Conservation (phyloP, 2,113 vertebrate species). For the human (Homo sapiens) region GRCh38 chr2:69196001-69196500, state of each 20-base stretch:
- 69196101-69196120: not conserved
- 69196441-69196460: not conserved
- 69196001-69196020: not conserved
- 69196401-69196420: not conserved
- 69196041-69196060: not conserved
- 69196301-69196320: not conserved
- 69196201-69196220: not conserved
- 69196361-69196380: not conserved
- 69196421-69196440: not conserved
- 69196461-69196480: not conserved
- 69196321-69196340: not conserved
- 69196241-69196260: not conserved
- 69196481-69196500: not conserved
- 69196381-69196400: not conserved
- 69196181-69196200: not conserved
- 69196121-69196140: conserved; percentile 17
- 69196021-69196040: not conserved
- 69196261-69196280: not conserved
- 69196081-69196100: not conserved
- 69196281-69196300: not conserved
- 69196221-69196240: not conserved
- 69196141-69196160: not conserved
- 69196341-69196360: conserved; percentile 17
- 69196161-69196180: not conserved
- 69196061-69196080: not conserved